Evolutionary conservation across 2,797 vertebrate genomes (phyloP), one percentile per base, ranked within the genome.

Genomic region (Eremophila alpestris): DNA sequence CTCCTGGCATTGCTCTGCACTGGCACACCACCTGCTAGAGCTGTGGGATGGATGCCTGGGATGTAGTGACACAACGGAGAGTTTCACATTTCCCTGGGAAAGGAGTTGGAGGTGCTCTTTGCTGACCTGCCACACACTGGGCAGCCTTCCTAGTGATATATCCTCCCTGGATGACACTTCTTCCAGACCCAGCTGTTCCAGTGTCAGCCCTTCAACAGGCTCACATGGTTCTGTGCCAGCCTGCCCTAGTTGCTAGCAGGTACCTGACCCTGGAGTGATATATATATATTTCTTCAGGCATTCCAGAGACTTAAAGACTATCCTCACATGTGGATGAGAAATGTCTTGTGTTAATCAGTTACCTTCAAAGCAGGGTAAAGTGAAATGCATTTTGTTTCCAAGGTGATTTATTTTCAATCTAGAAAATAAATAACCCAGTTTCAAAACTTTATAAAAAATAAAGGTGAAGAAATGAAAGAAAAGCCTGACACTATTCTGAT

Each of bases 21-120:
- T 55, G 55, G 26, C 55, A 79, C 40, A 29, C 9, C 43, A 38
- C 34, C 43, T 73, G 34, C 59, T 27, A 23, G 24, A 85, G 15
- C 15, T 16, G 21, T 10, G 27, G 56, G 17, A 40, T 40, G 38
- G 48, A 29, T 27, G 11, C 24, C 26, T 32, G 20, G 68, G 40
- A 27, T 9, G 22, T 17, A 41, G 14, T 38, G 38, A 74, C 56
- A 67, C 14, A 60, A 30, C 27, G 56, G 8, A 11, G 38, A 41
- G 60, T 36, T 83, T 63, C 67, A 56, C 24, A 21, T 54, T 93
- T 74, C 79, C 41, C 54, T 23, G 30, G 63, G 41, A 41, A 83
- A 20, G 46, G 26, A 36, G 46, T 36, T 2, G 0, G 26, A 34
- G 32, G 30, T 0, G 0, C 12, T 77, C 9, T 73, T 71, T 60